phyloP scores from a whole-genome alignment of 2,797 vertebrate species.

The Pteropus rufus region DNA sequence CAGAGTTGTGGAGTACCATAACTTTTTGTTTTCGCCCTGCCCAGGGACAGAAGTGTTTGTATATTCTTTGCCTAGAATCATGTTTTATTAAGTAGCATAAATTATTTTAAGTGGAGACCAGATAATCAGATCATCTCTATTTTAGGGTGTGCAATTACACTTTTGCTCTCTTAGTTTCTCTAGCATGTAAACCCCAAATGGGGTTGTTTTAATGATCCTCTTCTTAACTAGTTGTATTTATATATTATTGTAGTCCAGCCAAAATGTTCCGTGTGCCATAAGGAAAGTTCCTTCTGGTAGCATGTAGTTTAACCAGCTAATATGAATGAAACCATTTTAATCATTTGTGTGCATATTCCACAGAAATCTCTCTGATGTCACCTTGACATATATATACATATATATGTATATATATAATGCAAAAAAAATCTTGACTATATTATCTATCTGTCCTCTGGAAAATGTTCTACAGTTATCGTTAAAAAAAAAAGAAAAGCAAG shows the following conservation, averaged over 20 bases:
- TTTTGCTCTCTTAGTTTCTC: neutral
- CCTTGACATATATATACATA: neutral
- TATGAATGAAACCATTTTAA: neutral
- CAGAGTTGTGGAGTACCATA: neutral
- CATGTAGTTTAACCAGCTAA: neutral
- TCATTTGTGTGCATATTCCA: neutral
- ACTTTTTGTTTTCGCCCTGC: neutral
- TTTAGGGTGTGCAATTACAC: neutral
- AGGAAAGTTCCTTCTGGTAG: neutral
- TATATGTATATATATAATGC: neutral
- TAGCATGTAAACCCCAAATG: neutral
- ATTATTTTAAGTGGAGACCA: neutral
- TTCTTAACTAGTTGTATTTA: slow-evolving; percentile 21
- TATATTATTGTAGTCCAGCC: neutral
- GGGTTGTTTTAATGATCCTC: neutral
- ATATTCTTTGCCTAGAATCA: slow-evolving; percentile 25
- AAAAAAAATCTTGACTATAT: neutral
- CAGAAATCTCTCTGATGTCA: neutral
- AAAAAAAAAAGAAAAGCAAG: neutral
- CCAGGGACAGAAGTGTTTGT: slow-evolving; percentile 54
- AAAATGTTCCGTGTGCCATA: neutral
- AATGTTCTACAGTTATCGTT: neutral
- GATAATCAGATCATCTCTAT: slow-evolving; percentile 14
- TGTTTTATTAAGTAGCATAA: slow-evolving; percentile 43
- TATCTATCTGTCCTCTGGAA: neutral